These are phyloP conservation scores for Mustela lutreola DNA, from an alignment of 2,113 vertebrate species.

Conservation along the genomic window DNA sequence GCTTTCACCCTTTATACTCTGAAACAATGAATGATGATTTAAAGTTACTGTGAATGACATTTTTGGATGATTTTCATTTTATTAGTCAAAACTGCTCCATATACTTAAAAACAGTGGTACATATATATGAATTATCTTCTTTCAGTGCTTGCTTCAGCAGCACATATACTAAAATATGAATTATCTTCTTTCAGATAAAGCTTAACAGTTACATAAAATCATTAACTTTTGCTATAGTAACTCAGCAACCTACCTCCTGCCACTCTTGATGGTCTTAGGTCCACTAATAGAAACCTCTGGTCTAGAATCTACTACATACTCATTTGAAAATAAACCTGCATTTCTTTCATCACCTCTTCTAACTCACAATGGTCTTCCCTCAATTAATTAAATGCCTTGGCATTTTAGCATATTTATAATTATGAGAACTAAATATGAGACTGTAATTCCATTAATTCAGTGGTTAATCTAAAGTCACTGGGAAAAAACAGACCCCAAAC, in stretches of 20 bases:
- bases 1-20: conserved; percentile 4
- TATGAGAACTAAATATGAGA: conserved; percentile 38
- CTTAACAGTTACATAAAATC: not conserved
- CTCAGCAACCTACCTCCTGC: not conserved
- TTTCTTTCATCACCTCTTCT: conserved; percentile 28
- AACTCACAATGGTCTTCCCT: not conserved
- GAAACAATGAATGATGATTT: conserved; percentile 33
- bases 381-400: conserved; percentile 11
- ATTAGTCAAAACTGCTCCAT: conserved; percentile 9
- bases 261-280: not conserved
- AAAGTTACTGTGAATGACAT: not conserved
- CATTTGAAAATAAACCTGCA: conserved; percentile 34
- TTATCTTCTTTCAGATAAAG: not conserved
- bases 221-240: not conserved
- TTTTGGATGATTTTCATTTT: conserved; percentile 28
- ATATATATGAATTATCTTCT: not conserved
- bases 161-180: too few relatives aligned
- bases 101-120: not conserved
- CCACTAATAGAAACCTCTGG: not conserved
- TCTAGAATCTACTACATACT: not conserved
- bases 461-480: not conserved
- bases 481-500: not conserved
- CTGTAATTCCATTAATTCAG: conserved; percentile 27
- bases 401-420: conserved; percentile 32
- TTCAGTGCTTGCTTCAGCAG: not conserved